Evolutionary conservation across 1,140 invertebrate species (phyloP), one percentile per base, ranked within the genome.

Genomic region (Ooceraea biroi): DNA sequence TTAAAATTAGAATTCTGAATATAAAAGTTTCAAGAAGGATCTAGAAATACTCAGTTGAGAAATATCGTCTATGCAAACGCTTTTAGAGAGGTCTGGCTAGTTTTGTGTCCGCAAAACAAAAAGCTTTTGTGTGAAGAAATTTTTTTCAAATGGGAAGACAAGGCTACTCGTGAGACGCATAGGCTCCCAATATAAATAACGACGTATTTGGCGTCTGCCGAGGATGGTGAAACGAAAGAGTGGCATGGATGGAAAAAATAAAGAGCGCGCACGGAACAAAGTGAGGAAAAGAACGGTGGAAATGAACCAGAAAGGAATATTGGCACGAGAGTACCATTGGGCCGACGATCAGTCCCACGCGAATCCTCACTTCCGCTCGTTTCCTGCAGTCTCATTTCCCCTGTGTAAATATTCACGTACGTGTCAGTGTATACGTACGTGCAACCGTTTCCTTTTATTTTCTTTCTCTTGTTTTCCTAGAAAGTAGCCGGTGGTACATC

Each of bases 371-470:
- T 89, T 85, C 73, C 83, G 71, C 57, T 86, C 68, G 55, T 85
- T 85, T 88, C 48, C 80, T 83, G 71, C 76, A 88, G 83, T 66
- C 36, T 89, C 80, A 88, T 90, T 89, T 88, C 61, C 78, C 86
- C 58, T 61, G 83, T 78, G 84, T 89, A 89, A 90, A 90, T 90
- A 90, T 90, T 89, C 88, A 78, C 66, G 71, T 58, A 25, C 25
- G 55, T 27, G 44, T 22, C 58, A 17, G 22, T n/a, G 50, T 19
- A 41, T 10, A n/a, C 14, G 19, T 25, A 52, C 57, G 44, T 74
- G 8, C 41, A 22, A 14, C n/a, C 19, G 10, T 65, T 74, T 19
- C 63, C 80, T 76, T 68, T 73, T 57, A 46, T 69, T 69, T 77
- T 36, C 10, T 17, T 12, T 8, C 19, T 74, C 27, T n/a, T 65